Percentiles rank a stretch among this genome's conserved stretches.
Conservation (phyloP, 2,888 invertebrate species). For the Temnothorax rugatulus region DNA sequence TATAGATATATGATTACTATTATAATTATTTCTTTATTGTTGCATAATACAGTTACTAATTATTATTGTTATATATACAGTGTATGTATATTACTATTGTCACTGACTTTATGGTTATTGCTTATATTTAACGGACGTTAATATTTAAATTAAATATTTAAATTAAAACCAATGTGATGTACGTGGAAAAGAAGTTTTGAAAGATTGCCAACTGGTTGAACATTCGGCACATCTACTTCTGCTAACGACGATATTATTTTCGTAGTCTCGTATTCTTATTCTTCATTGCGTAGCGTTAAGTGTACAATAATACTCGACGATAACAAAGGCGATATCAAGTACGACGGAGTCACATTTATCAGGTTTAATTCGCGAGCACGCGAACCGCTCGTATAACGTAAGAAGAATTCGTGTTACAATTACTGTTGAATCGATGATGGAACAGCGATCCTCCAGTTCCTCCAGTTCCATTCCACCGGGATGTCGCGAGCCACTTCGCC, state of each 20-base stretch:
- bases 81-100: not conserved
- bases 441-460: slow-evolving; percentile 7
- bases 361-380: slow-evolving; percentile 35
- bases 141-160: not conserved
- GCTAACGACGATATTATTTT: slow-evolving; percentile 29
- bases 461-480: not conserved
- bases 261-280: not conserved
- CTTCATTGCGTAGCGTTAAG: not conserved
- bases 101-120: not conserved
- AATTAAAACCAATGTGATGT: not conserved
- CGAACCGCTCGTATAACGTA: slow-evolving; percentile 32
- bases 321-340: slow-evolving; percentile 33
- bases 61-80: not conserved
- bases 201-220: not conserved
- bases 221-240: not conserved
- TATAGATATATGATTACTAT: not conserved
- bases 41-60: not conserved
- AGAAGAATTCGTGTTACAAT: slow-evolving; percentile 31
- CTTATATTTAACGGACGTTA: not conserved
- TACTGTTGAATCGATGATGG: slow-evolving; percentile 42
- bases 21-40: not conserved
- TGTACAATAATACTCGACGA: slow-evolving; percentile 29
- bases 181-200: not conserved
- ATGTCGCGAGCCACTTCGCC: not conserved
- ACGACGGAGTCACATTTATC: slow-evolving; percentile 45